These are phyloP conservation scores for Idaea biselata DNA, from an alignment of 2,888 invertebrate species.

Conservation along the genomic window DNA sequence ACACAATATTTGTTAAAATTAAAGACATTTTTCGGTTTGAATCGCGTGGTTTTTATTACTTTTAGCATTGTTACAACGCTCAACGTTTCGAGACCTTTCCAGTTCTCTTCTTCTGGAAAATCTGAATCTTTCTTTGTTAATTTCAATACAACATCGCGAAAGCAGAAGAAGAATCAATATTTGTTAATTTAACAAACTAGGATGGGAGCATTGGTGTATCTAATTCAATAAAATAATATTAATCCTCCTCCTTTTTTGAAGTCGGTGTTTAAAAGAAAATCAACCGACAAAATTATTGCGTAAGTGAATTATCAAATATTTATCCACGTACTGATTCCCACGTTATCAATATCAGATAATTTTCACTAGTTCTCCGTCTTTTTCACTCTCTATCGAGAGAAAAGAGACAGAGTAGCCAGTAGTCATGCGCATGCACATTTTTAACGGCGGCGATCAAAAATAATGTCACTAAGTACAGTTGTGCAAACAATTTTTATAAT, in stretches of 20 bases:
- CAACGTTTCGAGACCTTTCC: too few relatives aligned
- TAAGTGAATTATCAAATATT: neutral
- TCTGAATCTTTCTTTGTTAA: too few relatives aligned
- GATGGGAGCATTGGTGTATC: too few relatives aligned
- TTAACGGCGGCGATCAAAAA: neutral
- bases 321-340: neutral
- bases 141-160: too few relatives aligned
- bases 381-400: neutral
- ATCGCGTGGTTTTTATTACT: too few relatives aligned
- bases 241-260: neutral
- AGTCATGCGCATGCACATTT: neutral
- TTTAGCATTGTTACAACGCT: too few relatives aligned
- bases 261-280: neutral
- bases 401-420: neutral
- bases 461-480: conserved; percentile 28
- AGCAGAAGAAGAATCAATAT: neutral
- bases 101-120: too few relatives aligned
- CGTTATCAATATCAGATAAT: neutral
- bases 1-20: too few relatives aligned
- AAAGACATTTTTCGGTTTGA: too few relatives aligned
- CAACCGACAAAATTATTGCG: neutral
- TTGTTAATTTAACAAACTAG: neutral
- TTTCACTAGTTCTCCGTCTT: neutral
- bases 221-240: neutral
- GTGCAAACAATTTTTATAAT: conserved; percentile 29